Percentiles rank a stretch among this genome's conserved stretches.
Conservation (phyloP, 2,797 vertebrate genomes). For the Parauchenoglanis ngamensis region DNA sequence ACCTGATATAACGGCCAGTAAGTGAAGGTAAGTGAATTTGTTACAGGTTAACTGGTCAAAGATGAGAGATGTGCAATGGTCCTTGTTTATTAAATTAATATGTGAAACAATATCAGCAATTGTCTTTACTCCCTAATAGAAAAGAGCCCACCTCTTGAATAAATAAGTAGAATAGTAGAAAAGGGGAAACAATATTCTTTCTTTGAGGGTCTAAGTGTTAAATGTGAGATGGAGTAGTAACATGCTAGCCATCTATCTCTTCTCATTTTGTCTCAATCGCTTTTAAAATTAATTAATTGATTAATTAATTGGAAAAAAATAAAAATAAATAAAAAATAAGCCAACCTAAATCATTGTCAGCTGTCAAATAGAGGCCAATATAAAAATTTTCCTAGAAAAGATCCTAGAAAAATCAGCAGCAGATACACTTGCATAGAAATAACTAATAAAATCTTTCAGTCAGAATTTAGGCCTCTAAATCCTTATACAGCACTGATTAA, state of each 20-base stretch:
- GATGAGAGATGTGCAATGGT: background rate
- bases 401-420: too few species aligned
- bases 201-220: background rate
- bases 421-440: too few species aligned
- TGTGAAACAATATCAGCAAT: background rate
- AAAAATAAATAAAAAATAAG: too few species aligned
- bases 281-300: background rate
- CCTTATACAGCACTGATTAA: too few species aligned
- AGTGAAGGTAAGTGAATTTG: background rate
- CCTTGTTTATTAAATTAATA: background rate
- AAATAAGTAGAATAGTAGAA: background rate
- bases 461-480: too few species aligned
- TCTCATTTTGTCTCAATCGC: slow-evolving; percentile 52
- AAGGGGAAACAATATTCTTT: background rate
- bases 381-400: too few species aligned
- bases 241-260: slow-evolving; percentile 50
- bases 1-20: background rate
- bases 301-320: too few species aligned
- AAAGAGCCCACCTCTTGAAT: background rate
- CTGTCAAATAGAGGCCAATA: too few species aligned
- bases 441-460: too few species aligned
- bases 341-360: too few species aligned
- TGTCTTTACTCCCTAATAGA: background rate
- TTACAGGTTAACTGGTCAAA: background rate
- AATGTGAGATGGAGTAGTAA: slow-evolving; percentile 31